phyloP scores from a whole-genome alignment of 1,140 invertebrate species.

The Lasaia peninsularis region DNA sequence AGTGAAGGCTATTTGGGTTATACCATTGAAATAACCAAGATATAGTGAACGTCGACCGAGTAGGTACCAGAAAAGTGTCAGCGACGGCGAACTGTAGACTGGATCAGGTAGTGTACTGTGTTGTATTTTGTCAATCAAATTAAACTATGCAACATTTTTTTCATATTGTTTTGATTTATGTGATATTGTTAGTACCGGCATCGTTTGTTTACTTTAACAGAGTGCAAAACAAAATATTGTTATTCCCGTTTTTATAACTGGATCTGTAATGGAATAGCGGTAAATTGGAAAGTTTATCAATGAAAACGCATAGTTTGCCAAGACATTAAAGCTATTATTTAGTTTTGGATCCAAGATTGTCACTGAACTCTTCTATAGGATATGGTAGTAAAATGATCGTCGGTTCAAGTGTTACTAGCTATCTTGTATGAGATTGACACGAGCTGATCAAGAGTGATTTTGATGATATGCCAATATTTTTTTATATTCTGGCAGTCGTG shows the following conservation, averaged over 20 bases:
- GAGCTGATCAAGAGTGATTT: neutral
- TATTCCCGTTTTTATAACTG: conserved; percentile 18
- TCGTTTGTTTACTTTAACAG: conserved; percentile 46
- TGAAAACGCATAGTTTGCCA: neutral
- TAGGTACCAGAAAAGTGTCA: conserved; percentile 43
- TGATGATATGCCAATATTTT: neutral
- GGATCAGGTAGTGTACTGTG: conserved; percentile 32
- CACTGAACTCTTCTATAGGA: neutral
- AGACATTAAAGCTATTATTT: neutral
- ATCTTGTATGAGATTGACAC: neutral
- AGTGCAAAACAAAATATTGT: conserved; percentile 20
- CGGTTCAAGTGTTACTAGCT: neutral
- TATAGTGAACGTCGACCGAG: conserved; percentile 46
- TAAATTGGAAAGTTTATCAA: conserved; percentile 11
- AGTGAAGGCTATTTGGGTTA: conserved; percentile 34
- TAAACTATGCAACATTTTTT: neutral
- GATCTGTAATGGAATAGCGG: conserved; percentile 10
- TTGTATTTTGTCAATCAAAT: conserved; percentile 15
- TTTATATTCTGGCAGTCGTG: conserved; percentile 33
- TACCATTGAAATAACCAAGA: conserved; percentile 60
- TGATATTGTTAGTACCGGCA: conserved; percentile 35
- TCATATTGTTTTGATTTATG: conserved; percentile 4
- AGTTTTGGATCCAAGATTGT: conserved; percentile 6
- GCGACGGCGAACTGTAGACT: conserved; percentile 38
- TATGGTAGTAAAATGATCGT: neutral